These are phyloP conservation scores for Columba livia DNA, from an alignment of 2,113 vertebrate genomes.

Conservation along the genomic window DNA sequence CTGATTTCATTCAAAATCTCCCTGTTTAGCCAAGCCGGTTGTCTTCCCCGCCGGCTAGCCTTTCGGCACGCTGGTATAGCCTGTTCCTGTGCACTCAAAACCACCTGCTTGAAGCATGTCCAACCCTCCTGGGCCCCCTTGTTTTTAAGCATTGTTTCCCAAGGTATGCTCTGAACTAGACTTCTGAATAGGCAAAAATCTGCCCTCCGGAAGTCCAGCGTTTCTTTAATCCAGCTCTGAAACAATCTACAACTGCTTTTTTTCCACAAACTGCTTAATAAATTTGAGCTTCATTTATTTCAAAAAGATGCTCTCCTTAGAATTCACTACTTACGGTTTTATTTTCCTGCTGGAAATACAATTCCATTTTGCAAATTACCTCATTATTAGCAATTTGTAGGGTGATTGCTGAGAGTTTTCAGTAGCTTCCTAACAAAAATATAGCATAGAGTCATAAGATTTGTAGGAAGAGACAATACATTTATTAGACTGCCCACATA, in stretches of 20 bases:
- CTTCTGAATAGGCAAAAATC: no score
- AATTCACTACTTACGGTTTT: neutral
- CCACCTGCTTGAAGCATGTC: no score
- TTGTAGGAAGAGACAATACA: neutral
- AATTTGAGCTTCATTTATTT: neutral
- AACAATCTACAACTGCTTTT: neutral
- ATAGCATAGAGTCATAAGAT: neutral
- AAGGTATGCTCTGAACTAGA: no score
- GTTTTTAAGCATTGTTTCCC: no score
- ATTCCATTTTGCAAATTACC: conserved; percentile 17
- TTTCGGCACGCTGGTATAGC: no score
- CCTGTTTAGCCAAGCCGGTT: no score
- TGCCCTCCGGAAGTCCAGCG: no score
- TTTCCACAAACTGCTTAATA: neutral
- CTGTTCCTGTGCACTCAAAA: no score
- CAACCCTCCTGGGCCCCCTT: no score
- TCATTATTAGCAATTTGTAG: conserved; percentile 52
- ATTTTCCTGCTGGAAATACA: conserved; percentile 38
- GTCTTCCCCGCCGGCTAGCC: no score
- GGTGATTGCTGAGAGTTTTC: conserved; percentile 42
- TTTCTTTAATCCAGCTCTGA: neutral
- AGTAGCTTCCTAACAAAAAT: conserved; percentile 26
- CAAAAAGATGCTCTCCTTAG: neutral
- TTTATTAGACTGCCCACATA: conserved; percentile 23
- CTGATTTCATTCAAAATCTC: no score